phyloP scores from a whole-genome alignment of 2,888 invertebrate genomes.

The Dioctria linearis region DNA sequence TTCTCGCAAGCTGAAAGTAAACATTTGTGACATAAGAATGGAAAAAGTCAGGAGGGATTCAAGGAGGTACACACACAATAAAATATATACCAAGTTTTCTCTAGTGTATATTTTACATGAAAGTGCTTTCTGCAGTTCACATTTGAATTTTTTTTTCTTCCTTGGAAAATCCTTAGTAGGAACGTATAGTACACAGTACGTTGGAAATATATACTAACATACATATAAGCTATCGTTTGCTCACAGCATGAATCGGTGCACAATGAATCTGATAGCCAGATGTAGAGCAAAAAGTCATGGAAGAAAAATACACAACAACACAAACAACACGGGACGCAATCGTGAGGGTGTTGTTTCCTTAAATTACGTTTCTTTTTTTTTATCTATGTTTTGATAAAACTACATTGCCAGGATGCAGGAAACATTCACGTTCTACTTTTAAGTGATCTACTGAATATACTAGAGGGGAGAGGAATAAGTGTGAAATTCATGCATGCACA shows the following conservation, averaged over 20 bases:
- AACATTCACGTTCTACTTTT: neutral
- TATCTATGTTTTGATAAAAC: neutral
- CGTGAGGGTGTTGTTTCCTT: neutral
- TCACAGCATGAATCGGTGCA: neutral
- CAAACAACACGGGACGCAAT: neutral
- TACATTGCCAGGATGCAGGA: neutral
- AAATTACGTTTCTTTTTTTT: neutral
- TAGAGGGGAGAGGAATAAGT: no score
- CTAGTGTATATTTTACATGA: constrained; percentile 40
- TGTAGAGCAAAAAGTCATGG: neutral
- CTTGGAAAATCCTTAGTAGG: no score
- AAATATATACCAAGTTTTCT: constrained; percentile 32
- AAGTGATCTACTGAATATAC: no score
- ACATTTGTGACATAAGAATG: constrained; percentile 26
- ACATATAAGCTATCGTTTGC: neutral
- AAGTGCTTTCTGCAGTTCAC: constrained; percentile 39
- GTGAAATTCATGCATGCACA: no score
- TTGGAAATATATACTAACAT: no score
- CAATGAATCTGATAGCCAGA: neutral
- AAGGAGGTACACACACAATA: neutral
- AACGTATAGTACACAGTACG: no score
- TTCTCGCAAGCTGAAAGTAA: constrained; percentile 2
- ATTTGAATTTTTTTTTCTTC: constrained; percentile 20
- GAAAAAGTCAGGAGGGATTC: neutral
- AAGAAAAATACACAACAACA: neutral